Conservation (phyloP, 2,113 vertebrate species). For the Xenopus borealis region DNA sequence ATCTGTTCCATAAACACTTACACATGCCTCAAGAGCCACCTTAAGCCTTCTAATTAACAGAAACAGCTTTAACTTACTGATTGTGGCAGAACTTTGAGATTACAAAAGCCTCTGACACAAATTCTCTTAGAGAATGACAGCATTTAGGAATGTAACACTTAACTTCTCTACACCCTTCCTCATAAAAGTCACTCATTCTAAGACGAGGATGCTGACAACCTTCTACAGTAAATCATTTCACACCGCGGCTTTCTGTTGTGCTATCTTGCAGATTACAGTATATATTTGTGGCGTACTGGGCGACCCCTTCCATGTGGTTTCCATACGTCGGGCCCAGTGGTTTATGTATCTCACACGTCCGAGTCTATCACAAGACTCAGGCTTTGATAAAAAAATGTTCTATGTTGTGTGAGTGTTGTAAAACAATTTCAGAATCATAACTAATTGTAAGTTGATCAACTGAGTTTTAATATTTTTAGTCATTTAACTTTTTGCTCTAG, state of each 20-base stretch:
- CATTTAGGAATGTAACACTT: constrained; percentile 62
- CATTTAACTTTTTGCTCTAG: no score
- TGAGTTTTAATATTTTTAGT: background rate
- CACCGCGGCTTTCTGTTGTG: constrained; percentile 60
- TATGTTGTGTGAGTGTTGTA: constrained; percentile 61
- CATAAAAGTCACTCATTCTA: constrained; percentile 54
- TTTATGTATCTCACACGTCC: constrained; percentile 75
- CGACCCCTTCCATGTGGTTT: constrained; percentile 58
- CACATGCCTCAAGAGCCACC: constrained; percentile 18
- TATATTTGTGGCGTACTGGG: constrained; percentile 62
- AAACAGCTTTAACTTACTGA: constrained; percentile 33
- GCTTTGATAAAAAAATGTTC: constrained; percentile 61
- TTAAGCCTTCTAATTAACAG: constrained; percentile 48
- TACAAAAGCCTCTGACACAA: constrained; percentile 43
- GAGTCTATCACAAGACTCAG: constrained; percentile 60
- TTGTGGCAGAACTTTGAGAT: constrained; percentile 30
- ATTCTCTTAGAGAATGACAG: constrained; percentile 49
- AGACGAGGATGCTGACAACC: constrained; percentile 59
- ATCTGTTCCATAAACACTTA: constrained; percentile 9
- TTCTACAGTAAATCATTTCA: constrained; percentile 65
- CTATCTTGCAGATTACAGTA: constrained; percentile 64
- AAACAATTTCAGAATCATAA: constrained; percentile 58
- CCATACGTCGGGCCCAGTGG: constrained; percentile 55
- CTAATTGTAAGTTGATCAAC: background rate
- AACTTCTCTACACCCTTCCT: constrained; percentile 60